Conservation (phyloP, 2,113 vertebrate species). For the Microtus ochrogaster region DNA sequence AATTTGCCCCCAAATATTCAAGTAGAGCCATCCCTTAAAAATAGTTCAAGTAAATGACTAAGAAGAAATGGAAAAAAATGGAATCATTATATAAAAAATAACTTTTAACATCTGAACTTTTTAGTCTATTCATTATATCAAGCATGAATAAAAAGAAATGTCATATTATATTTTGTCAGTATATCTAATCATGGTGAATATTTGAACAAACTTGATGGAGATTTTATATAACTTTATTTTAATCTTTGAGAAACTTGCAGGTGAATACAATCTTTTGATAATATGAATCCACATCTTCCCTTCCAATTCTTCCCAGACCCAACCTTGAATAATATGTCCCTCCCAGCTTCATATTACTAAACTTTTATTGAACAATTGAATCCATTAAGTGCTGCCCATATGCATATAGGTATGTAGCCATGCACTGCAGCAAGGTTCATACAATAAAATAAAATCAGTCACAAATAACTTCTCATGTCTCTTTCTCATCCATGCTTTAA, state of each 20-base stretch:
- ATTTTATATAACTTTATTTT: neutral
- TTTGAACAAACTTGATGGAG: neutral
- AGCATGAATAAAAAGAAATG: neutral
- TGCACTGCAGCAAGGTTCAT: too few relatives aligned
- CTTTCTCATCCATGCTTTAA: neutral
- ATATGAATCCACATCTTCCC: neutral
- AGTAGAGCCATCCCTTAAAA: neutral
- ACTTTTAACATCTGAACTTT: neutral
- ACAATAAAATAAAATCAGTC: neutral
- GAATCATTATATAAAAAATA: neutral
- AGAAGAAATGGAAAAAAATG: neutral
- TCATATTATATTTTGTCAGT: neutral
- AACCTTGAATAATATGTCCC: neutral
- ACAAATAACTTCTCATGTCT: too few relatives aligned
- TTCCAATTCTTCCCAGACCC: neutral
- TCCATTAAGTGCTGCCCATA: too few relatives aligned
- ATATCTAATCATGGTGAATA: neutral
- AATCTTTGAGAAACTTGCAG: neutral
- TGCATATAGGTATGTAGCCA: neutral
- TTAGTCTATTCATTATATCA: neutral
- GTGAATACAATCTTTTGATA: neutral
- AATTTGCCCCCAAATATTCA: neutral
- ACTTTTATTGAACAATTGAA: neutral
- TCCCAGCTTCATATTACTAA: neutral
- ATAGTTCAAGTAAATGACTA: neutral